A percentile compares a stretch with the other conserved stretches of the same genome.
These are phyloP conservation scores for Dipodomys spectabilis DNA, from an alignment of 2,113 vertebrate species.

Conservation along the genomic window DNA sequence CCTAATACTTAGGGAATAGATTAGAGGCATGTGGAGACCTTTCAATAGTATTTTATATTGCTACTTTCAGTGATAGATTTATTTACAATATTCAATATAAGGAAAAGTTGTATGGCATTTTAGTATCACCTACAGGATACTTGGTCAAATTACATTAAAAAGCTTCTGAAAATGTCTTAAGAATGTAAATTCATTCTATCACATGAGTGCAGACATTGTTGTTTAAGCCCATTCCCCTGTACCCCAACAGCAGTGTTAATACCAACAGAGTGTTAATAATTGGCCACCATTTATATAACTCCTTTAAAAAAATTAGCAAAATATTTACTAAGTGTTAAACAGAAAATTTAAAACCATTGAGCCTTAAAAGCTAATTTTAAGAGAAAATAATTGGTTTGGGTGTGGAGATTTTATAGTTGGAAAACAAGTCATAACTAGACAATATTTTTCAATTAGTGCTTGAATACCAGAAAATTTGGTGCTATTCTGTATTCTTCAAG, in stretches of 20 bases:
- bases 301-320: constrained; percentile 29
- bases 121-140: constrained; percentile 62
- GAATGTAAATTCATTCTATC: not conserved
- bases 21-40: constrained; percentile 4
- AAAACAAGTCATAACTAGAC: not conserved
- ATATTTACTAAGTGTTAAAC: not conserved
- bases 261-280: not conserved
- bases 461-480: not conserved
- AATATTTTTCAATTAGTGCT: not conserved
- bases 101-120: not conserved
- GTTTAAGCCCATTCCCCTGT: not conserved
- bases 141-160: constrained; percentile 40
- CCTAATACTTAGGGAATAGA: not conserved
- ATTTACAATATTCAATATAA: not conserved
- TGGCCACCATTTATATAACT: not conserved
- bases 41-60: not conserved
- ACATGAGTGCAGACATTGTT: not conserved
- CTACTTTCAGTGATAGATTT: not conserved
- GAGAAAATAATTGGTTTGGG: no score
- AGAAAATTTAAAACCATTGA: no score
- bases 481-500: not conserved
- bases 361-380: no score
- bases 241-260: not conserved
- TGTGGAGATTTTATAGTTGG: constrained; percentile 27
- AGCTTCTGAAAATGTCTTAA: not conserved